A percentile compares a stretch with the other conserved stretches of the same genome.
Evolutionary conservation across 1,140 invertebrate species (phyloP).

Genomic region (Globodera rostochiensis): DNA sequence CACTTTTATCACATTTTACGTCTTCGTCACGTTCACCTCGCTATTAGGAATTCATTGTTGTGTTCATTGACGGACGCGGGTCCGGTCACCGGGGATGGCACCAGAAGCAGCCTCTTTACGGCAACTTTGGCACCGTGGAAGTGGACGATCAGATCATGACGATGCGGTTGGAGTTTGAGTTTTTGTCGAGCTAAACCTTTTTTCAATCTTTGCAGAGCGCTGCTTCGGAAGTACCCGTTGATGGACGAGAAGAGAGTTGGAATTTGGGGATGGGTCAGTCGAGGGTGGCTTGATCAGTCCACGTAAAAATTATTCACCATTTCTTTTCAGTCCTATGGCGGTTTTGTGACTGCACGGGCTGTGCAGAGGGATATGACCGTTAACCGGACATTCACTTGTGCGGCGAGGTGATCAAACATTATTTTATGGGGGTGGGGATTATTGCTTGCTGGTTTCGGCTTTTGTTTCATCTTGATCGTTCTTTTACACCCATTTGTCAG

Average conservation of each 20-base stretch:
- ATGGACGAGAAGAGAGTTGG: conserved; percentile 54
- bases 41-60: conserved; percentile 51
- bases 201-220: conserved; percentile 35
- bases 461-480: background rate
- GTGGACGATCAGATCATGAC: conserved; percentile 62
- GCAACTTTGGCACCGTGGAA: conserved; percentile 63
- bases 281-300: background rate
- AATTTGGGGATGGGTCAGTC: conserved; percentile 59
- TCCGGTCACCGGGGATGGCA: conserved; percentile 56
- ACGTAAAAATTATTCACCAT: conserved; percentile 4
- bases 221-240: conserved; percentile 47
- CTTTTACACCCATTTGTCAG: background rate
- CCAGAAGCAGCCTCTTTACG: conserved; percentile 56
- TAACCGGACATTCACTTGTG: conserved; percentile 58
- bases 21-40: background rate
- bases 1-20: conserved; percentile 1
- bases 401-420: conserved; percentile 26
- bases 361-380: conserved; percentile 47
- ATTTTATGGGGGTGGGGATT: background rate
- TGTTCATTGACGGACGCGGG: conserved; percentile 61
- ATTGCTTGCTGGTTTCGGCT: too few relatives aligned
- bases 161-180: conserved; percentile 33
- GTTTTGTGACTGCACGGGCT: conserved; percentile 56
- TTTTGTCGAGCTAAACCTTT: background rate
- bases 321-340: conserved; percentile 56